Evolutionary conservation across 1,140 invertebrate species (phyloP).

Genomic region (Aphelinus atriplicis): DNA sequence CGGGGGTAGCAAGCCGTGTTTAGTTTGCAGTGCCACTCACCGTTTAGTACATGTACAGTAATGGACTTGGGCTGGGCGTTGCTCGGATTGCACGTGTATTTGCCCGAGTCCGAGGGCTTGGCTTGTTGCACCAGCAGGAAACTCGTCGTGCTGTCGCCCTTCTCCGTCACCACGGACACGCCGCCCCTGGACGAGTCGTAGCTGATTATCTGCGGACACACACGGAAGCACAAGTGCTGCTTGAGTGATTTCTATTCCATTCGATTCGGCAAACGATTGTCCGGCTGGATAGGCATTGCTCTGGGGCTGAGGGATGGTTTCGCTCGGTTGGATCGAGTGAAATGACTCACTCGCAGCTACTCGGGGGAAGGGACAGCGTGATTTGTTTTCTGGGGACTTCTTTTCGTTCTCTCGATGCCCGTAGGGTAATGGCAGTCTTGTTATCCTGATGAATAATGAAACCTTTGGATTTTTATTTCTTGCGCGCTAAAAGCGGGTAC

Average conservation of each 20-base stretch:
- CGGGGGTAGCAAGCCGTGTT: too few species aligned
- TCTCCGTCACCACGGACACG: conserved; percentile 83
- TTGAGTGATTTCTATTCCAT: background rate
- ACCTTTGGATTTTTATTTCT: too few species aligned
- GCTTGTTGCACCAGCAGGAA: conserved; percentile 85
- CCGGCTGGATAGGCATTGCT: background rate
- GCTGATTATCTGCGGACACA: conserved; percentile 75
- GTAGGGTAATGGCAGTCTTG: too few species aligned
- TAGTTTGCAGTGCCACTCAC: conserved; percentile 69
- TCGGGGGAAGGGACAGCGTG: too few species aligned
- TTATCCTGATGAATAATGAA: too few species aligned
- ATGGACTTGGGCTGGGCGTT: conserved; percentile 88
- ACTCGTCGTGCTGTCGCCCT: conserved; percentile 84
- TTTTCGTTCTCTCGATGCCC: too few species aligned
- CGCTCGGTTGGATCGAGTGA: background rate
- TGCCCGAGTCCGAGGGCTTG: conserved; percentile 79
- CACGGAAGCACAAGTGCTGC: background rate
- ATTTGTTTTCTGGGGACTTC: too few species aligned
- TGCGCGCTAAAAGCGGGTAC: too few species aligned
- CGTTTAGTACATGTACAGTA: conserved; percentile 89
- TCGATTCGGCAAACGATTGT: too few species aligned
- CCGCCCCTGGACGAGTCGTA: conserved; percentile 79
- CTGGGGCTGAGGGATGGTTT: background rate
- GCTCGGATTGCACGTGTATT: conserved; percentile 86
- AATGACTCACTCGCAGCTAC: too few species aligned